A percentile compares a stretch with the other conserved stretches of the same genome.
Conservation (phyloP, 2,797 vertebrate species). For the Miopithecus talapoin region DNA sequence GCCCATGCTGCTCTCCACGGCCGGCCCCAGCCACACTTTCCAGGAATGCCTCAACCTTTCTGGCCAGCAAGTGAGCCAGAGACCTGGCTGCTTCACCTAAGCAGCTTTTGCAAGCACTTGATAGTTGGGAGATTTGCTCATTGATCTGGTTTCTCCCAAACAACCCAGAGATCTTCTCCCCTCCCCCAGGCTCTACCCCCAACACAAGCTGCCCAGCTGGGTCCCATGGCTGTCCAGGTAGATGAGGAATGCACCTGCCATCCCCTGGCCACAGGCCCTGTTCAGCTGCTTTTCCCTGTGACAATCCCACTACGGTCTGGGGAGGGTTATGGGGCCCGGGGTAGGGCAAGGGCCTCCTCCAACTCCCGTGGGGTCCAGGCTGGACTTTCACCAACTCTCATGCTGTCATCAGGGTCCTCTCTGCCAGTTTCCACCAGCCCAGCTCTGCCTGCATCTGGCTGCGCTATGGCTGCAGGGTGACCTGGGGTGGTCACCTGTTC, state of each 20-base stretch:
- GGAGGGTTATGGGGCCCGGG: not conserved
- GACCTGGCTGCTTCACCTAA: not conserved
- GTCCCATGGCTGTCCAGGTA: not conserved
- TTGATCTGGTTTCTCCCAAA: not conserved
- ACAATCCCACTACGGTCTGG: not conserved
- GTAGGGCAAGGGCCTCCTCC: not conserved
- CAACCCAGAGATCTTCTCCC: not conserved
- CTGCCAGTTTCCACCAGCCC: not conserved
- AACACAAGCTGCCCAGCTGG: not conserved
- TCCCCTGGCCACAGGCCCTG: not conserved
- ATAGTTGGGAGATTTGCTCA: not conserved
- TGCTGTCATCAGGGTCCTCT: not conserved
- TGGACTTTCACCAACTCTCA: not conserved
- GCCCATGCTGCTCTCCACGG: not conserved
- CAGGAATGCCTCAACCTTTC: not conserved
- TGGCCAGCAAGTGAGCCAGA: not conserved
- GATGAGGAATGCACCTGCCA: not conserved
- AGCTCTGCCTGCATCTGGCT: not conserved
- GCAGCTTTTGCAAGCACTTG: not conserved
- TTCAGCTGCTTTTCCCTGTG: not conserved
- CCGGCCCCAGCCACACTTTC: not conserved
- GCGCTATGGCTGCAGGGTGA: not conserved
- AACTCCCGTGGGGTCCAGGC: not conserved
- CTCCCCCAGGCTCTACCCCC: not conserved
- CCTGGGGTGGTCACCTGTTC: not conserved